Percentiles rank a stretch among this genome's conserved stretches.
Evolutionary conservation across 2,888 invertebrate species (phyloP).

Genomic region (Lasioglossum vierecki): DNA sequence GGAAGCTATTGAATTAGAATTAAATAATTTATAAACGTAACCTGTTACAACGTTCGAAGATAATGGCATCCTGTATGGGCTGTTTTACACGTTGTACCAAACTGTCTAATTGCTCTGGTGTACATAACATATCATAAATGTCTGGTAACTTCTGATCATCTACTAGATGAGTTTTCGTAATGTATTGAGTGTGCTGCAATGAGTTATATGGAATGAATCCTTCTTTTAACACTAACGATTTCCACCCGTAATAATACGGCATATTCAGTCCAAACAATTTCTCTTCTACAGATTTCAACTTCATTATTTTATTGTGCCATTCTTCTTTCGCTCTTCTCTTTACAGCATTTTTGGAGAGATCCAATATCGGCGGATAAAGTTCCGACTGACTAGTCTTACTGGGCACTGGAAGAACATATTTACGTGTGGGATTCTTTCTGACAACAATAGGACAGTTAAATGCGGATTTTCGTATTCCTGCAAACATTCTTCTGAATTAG

Average conservation of each 20-base stretch:
- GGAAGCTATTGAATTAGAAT: neutral
- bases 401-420: slow-evolving; percentile 9
- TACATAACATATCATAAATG: slow-evolving; percentile 84
- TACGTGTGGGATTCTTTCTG: slow-evolving; percentile 34
- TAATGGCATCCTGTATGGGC: slow-evolving; percentile 87
- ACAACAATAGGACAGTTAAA: slow-evolving; percentile 20
- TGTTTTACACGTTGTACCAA: slow-evolving; percentile 85
- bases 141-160: slow-evolving; percentile 87
- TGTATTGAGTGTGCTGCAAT: slow-evolving; percentile 89
- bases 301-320: slow-evolving; percentile 87
- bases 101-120: slow-evolving; percentile 83
- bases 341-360: slow-evolving; percentile 85
- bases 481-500: slow-evolving; percentile 31
- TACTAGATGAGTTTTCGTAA: slow-evolving; percentile 91
- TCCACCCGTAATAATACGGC: slow-evolving; percentile 92
- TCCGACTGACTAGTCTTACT: neutral
- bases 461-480: slow-evolving; percentile 17
- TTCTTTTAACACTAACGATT: slow-evolving; percentile 87
- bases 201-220: slow-evolving; percentile 88
- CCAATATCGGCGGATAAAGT: slow-evolving; percentile 88
- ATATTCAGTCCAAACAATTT: slow-evolving; percentile 93
- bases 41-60: slow-evolving; percentile 86
- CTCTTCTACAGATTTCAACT: slow-evolving; percentile 91
- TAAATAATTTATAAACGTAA: slow-evolving; percentile 84
- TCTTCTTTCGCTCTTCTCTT: slow-evolving; percentile 84